Conservation (phyloP, 2,888 invertebrate genomes). For the Tipula lateralis region DNA sequence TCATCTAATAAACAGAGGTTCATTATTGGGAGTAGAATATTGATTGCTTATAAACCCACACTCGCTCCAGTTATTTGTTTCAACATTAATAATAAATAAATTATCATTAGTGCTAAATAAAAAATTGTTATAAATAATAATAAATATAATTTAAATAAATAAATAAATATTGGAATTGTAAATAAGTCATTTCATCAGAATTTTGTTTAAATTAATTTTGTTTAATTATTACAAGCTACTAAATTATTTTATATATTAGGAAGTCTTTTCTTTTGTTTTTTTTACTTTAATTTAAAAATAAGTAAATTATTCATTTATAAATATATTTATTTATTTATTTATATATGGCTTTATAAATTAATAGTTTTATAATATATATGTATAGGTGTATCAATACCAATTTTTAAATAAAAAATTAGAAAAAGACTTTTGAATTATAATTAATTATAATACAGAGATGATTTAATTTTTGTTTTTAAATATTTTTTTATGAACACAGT, state of each 20-base stretch:
- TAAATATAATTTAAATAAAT: neutral
- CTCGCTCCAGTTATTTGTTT: no score
- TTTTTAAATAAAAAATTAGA: neutral
- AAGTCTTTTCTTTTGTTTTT: neutral
- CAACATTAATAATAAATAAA: no score
- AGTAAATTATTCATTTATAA: neutral
- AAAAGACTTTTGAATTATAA: neutral
- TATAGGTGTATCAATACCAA: no score
- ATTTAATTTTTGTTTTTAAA: neutral
- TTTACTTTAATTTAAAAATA: neutral
- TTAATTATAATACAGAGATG: neutral
- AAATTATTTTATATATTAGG: slow-evolving; percentile 9
- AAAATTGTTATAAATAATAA: neutral
- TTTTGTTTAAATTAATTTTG: no score
- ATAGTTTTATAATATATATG: no score
- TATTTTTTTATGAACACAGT: neutral
- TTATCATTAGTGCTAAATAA: no score
- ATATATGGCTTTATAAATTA: neutral
- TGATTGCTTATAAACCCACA: no score
- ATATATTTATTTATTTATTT: neutral
- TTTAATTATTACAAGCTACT: neutral
- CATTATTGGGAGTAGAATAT: no score
- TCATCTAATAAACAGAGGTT: no score
- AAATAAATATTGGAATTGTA: neutral
- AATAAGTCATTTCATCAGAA: neutral